Evolutionary conservation across 2,888 invertebrate genomes (phyloP).

Genomic region (Eutolmus rufibarbis): DNA sequence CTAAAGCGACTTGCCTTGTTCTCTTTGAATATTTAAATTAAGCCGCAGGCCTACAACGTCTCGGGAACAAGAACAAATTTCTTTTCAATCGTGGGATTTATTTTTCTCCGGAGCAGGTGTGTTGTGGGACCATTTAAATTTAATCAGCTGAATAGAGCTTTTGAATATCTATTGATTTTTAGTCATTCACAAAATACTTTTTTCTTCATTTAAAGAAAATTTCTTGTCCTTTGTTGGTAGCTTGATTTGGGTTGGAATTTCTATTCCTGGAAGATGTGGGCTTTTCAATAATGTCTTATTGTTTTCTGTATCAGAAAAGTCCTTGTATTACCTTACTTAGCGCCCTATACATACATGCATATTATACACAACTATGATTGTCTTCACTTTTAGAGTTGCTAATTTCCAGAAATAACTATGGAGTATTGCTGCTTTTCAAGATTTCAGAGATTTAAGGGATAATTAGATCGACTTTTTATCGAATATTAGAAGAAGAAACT

Average conservation of each 20-base stretch:
- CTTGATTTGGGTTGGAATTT: background rate
- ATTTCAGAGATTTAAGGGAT: too few species aligned
- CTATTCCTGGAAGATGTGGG: background rate
- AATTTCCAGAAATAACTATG: background rate
- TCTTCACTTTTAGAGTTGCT: background rate
- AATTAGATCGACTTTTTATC: too few species aligned
- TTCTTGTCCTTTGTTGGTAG: background rate
- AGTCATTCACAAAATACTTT: background rate
- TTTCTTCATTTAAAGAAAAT: background rate
- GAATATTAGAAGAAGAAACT: too few species aligned
- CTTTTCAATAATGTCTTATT: background rate
- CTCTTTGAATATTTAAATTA: background rate
- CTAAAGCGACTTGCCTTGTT: background rate
- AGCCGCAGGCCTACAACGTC: background rate
- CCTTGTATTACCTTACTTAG: background rate
- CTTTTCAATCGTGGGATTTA: background rate
- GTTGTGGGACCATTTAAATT: background rate
- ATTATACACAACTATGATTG: too few species aligned
- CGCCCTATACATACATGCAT: too few species aligned
- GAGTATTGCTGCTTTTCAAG: background rate
- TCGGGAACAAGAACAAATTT: background rate
- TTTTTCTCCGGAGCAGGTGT: background rate
- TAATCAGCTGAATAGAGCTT: background rate
- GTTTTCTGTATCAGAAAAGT: too few species aligned
- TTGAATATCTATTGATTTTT: background rate